Conservation (phyloP, 2,797 vertebrate species). For the Lindbergichthys nudifrons region DNA sequence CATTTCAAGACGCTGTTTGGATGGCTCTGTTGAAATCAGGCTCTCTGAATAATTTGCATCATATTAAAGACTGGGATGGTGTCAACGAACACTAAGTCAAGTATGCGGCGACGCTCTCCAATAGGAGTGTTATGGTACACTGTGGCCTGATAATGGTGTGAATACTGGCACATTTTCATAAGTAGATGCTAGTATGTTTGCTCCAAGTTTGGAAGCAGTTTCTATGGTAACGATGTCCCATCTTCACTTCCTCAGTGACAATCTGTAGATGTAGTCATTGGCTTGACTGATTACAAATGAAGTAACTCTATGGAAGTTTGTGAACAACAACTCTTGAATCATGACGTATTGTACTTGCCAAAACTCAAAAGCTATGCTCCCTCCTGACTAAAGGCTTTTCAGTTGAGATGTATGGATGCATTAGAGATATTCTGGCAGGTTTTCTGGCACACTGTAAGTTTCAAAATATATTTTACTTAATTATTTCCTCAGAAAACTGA, state of each 20-base stretch:
- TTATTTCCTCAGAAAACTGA: constrained; percentile 68
- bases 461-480: constrained; percentile 74
- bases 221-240: constrained; percentile 82
- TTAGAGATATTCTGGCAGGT: constrained; percentile 68
- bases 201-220: constrained; percentile 84
- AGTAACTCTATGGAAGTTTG: constrained; percentile 45
- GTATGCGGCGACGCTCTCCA: constrained; percentile 64
- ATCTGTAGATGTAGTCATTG: constrained; percentile 67
- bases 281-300: constrained; percentile 62
- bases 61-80: constrained; percentile 60
- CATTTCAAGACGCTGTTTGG: constrained; percentile 37
- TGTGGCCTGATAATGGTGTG: constrained; percentile 79
- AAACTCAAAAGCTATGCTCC: constrained; percentile 56
- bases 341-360: constrained; percentile 44
- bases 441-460: constrained; percentile 51
- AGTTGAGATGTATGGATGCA: constrained; percentile 62
- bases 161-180: constrained; percentile 83
- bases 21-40: constrained; percentile 45
- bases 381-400: constrained; percentile 61
- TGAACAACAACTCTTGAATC: constrained; percentile 61
- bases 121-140: constrained; percentile 75
- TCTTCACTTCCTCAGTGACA: constrained; percentile 65
- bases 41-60: constrained; percentile 66
- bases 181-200: constrained; percentile 79
- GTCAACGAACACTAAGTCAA: constrained; percentile 70